Base-by-base conservation (phyloP, 2,797 vertebrate genomes). In the Erethizon dorsatum region DNA sequence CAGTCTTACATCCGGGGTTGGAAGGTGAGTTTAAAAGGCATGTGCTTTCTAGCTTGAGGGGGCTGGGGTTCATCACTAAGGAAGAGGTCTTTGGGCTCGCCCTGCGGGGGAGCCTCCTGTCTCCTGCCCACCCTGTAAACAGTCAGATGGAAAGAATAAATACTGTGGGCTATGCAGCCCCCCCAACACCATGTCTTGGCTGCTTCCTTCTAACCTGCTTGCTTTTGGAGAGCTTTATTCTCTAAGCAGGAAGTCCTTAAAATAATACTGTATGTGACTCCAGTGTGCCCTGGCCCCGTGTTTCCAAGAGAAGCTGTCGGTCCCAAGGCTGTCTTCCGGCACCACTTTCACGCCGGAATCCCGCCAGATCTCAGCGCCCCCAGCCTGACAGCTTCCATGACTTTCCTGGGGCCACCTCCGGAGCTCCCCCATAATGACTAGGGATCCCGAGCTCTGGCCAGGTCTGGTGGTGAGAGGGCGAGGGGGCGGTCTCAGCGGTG, bases 1-100 rank as follows among this genome's bases (percentile, higher is more conserved):
- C 99, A 99, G 99, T 99, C 99, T 1, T 99, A 99, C 97, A 99
- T 99, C 98, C 99, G 99, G 98, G 99, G 99, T 69, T 99, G 99
- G 99, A 99, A 99, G 99, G 99, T 99, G 97, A 98, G 99, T 98
- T 91, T 78, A 26, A 33, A 78, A 41, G 54, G 80, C 65, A 2
- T 11, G 2, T 61, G 56, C 15, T 90, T 90, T 91, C 4, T 57
- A n/a, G 83, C 8, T n/a, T 71, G 86, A 41, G 61, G 37, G 77
- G n/a, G 41, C 75, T 84, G 2, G 37, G 26, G 31, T 73, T 96
- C 80, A 84, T 96, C 65, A 84, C 84, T 91, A 69, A 84, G 95
- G 71, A 73, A 71, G 77, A 65, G 33, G 26, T 96, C 71, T 83
- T 75, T 37, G 73, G 50, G 24, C 37, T 83, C 3, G 1, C 83